Base-by-base conservation (phyloP, 2,113 vertebrate genomes). In the Bos javanicus region DNA sequence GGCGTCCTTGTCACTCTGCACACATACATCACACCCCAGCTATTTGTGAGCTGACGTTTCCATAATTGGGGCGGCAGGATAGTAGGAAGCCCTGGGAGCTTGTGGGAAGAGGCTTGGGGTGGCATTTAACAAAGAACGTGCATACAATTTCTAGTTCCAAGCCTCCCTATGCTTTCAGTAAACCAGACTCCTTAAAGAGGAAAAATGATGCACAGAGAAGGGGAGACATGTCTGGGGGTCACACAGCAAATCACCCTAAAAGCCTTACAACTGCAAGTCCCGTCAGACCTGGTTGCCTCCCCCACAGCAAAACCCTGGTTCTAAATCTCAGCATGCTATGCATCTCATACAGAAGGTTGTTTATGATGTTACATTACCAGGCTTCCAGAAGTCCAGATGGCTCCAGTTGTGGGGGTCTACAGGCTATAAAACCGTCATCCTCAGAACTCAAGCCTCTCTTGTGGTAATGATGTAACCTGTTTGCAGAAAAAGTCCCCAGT, bases 381-480 rank as follows among this genome's bases (percentile, higher is more conserved):
- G 50, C 82, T 90, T 95, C 74, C 50, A 48, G 62, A 80, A 87
- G 30, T 39, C 95, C 91, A 97, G 92, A 85, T 87, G 95, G 87
- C 50, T 90, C 88, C 64, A 81, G 91, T 83, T 56, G 30, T 96
- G 82, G 76, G 82, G 43, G 81, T 80, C 80, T 60, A 14, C 12
- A 36, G 84, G 57, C 33, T 23, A 52, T 87, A 92, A 95, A 98
- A 57, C 91, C 76, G 57, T 62, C 88, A 90, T 43, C 56, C 56
- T 95, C 39, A 87, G 39, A 76, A 84, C 46, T 80, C 84, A 57
- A 60, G 74, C 11, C 23, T 90, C 78, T 92, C 81, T 91, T 3
- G 1, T 43, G 89, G 50, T 78, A 43, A 89, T 81, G 80, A 95
- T 39, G 52, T 82, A 43, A 97, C 48, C 91, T 96, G 52, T 96